Evolutionary conservation across 2,888 invertebrate species (phyloP), one percentile per base, ranked within the genome.

Genomic region (Campoplex nolae): DNA sequence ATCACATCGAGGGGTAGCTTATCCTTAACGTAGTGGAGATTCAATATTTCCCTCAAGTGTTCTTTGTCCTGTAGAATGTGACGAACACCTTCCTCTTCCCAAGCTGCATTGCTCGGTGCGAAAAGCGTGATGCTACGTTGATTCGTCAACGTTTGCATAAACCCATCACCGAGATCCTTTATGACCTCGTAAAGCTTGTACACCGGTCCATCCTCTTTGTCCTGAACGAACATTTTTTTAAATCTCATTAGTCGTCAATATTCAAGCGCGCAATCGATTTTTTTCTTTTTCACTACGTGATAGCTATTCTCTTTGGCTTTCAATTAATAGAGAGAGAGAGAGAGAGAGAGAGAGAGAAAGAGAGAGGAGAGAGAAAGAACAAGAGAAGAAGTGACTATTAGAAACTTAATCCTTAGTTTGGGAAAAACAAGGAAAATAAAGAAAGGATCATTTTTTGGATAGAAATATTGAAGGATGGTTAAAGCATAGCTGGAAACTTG

Each of bases 31-130:
- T 98, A 95, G 94, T 98, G 98, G 92, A 98, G 96, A 91, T 97
- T 97, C 77, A 98, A 95, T 90, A 98, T 97, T 88, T 98, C 97
- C 88, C 95, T 95, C 92, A 98, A 95, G 90, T 96, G 96, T 85
- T 96, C 95, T 90, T 96, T 96, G 93, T 98, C 97, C 88, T 94
- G 93, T 28, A 95, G 89, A 58, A 98, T 95, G 91, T 96, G 96
- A 91, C 96, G 96, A n/a, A 98, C 96, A 88, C 96, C 96, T 71
- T 96, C 96, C 89, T 97, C 96, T 73, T 96, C 96, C 96, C 98
- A 97, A 18, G 98, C 98, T 87, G 97, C 97, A 93, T 98, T 98
- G 92, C 97, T 98, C 0, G 98, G 98, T 2, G 98, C 98, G 93
- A 98, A 97, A 83, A 98, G 95, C 3, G 98, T 98, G 38, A 98